Evolutionary conservation across 2,113 vertebrate species (phyloP), one percentile per base, ranked within the genome.

Genomic region (Megatriorchis doriae): DNA sequence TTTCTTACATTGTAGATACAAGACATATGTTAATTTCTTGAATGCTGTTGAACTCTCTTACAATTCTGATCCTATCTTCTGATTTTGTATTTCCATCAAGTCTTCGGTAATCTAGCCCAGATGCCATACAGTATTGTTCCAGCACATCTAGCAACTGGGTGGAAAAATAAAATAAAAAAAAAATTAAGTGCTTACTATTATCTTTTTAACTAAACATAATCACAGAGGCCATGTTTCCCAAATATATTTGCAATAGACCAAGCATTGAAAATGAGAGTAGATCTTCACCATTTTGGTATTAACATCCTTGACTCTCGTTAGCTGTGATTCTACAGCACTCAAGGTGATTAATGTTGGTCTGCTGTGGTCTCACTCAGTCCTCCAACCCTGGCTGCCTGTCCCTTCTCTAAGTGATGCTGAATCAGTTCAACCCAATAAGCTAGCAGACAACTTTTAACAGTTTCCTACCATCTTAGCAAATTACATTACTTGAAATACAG

Each of bases 1-100:
- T 95, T 78, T 98, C 99, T 99, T 94, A 99, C 99, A 99, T 99
- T 77, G 99, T 99, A 75, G 99, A 99, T 78, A 99, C 99, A 90
- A 99, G 98, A 96, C 99, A 99, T 93, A 99, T 97, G 97, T 98
- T 99, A 81, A 99, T 97, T 91, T 99, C 98, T 96, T 97, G 97
- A 74, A 98, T 94, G 71, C 94, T 98, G 97, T 99, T 99, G 98
- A 99, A 99, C 75, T 99, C 99, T 95, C 98, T 99, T 70, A 99
- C 99, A 47, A 99, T 98, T 97, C 97, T 99, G 84, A 99, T 66
- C 82, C 99, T 98, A 34, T 99, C 99, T 97, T 99, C 99, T 88
- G 99, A 97, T 92, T 99, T 99, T 68, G 99, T 99, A 96, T 94
- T 98, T 94, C 99, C 99, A 77, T 99, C 99, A 75, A 99, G 97